Conservation (phyloP, 1,140 invertebrate species). For the Bathynomus jamesi region DNA sequence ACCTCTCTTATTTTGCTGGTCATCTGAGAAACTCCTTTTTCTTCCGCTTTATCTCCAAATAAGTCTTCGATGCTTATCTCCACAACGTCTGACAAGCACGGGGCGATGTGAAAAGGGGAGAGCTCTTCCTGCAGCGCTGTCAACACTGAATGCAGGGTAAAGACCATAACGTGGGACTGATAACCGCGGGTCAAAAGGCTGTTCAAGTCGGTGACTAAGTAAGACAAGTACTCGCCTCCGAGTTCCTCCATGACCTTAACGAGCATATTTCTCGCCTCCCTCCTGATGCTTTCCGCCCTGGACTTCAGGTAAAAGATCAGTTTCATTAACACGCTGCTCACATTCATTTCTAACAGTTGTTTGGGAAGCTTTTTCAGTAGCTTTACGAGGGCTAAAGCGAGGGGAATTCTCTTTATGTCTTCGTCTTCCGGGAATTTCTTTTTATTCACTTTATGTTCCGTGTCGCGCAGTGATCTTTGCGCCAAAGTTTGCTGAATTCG, state of each 20-base stretch:
- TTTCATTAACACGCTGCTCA: slow-evolving; percentile 75
- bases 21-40: slow-evolving; percentile 82
- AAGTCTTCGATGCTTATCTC: slow-evolving; percentile 76
- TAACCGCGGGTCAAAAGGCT: slow-evolving; percentile 76
- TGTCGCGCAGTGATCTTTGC: slow-evolving; percentile 60
- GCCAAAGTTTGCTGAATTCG: slow-evolving; percentile 57
- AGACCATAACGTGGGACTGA: slow-evolving; percentile 86
- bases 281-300: slow-evolving; percentile 75
- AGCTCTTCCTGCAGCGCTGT: slow-evolving; percentile 58
- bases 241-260: slow-evolving; percentile 78
- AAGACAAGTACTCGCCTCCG: slow-evolving; percentile 69
- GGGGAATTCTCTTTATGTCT: slow-evolving; percentile 79
- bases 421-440: slow-evolving; percentile 58
- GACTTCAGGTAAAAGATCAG: slow-evolving; percentile 82
- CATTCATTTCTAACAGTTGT: slow-evolving; percentile 40
- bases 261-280: slow-evolving; percentile 74
- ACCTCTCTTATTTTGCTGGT: slow-evolving; percentile 59
- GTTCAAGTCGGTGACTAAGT: slow-evolving; percentile 71
- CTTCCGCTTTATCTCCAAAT: slow-evolving; percentile 77
- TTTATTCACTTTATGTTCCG: slow-evolving; percentile 70
- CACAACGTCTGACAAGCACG: slow-evolving; percentile 67
- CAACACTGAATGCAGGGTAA: slow-evolving; percentile 76
- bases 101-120: slow-evolving; percentile 64
- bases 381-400: slow-evolving; percentile 86
- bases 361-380: slow-evolving; percentile 78